Conservation (phyloP, 2,797 vertebrate species). For the Helicolenus hilgendorfi region DNA sequence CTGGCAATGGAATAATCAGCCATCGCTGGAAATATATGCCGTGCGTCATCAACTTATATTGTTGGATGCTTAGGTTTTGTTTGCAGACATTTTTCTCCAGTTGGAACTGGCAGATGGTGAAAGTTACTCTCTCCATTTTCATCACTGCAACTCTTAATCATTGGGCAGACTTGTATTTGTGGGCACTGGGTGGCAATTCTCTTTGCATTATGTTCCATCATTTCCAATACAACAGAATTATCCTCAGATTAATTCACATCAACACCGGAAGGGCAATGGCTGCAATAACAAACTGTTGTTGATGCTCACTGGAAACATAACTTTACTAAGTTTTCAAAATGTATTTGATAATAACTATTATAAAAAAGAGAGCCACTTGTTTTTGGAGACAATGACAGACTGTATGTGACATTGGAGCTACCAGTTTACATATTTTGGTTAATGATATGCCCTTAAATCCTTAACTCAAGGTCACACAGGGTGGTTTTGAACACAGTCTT, state of each 20-base stretch:
- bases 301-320: not conserved
- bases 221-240: slow-evolving; percentile 41
- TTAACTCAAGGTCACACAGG: slow-evolving; percentile 4
- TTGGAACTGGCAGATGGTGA: slow-evolving; percentile 52
- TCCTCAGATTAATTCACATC: slow-evolving; percentile 25
- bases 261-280: not conserved
- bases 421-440: not conserved
- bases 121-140: slow-evolving; percentile 52
- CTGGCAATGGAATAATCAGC: slow-evolving; percentile 3
- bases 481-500: slow-evolving; percentile 20
- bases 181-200: slow-evolving; percentile 8
- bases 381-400: not conserved
- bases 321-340: not conserved
- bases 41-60: slow-evolving; percentile 38
- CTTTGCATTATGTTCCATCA: slow-evolving; percentile 31
- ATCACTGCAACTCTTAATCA: slow-evolving; percentile 41
- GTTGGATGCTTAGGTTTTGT: slow-evolving; percentile 32
- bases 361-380: not conserved
- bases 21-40: slow-evolving; percentile 12
- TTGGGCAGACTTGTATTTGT: slow-evolving; percentile 28
- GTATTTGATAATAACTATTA: not conserved
- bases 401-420: not conserved
- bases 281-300: not conserved
- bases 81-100: slow-evolving; percentile 14
- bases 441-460: slow-evolving; percentile 15